Conservation (phyloP, 2,888 invertebrate species). For the Globia sparganii region DNA sequence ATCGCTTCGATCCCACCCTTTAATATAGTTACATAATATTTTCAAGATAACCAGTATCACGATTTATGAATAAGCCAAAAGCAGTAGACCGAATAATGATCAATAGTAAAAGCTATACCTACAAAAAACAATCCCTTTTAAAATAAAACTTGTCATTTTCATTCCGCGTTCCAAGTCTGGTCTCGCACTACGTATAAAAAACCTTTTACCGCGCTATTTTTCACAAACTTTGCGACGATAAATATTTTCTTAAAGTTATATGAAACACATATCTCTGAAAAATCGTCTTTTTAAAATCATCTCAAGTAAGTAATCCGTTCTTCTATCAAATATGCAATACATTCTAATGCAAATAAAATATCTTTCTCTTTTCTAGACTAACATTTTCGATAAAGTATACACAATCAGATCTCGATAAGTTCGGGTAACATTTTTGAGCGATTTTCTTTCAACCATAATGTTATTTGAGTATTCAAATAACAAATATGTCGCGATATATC, state of each 20-base stretch:
- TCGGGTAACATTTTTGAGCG: constrained; percentile 40
- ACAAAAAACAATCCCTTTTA: constrained; percentile 32
- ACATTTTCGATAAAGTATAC: constrained; percentile 56
- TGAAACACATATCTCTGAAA: constrained; percentile 44
- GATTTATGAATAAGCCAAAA: constrained; percentile 71
- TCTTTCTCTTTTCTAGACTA: constrained; percentile 39
- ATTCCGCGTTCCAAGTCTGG: not conserved
- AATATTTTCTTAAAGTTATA: constrained; percentile 38
- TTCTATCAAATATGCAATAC: constrained; percentile 63
- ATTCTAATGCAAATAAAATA: constrained; percentile 61
- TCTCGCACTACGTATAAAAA: constrained; percentile 10
- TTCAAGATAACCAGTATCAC: constrained; percentile 71
- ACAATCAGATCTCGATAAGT: constrained; percentile 49
- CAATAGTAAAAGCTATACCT: constrained; percentile 51
- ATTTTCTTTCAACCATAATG: constrained; percentile 50
- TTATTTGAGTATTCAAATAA: constrained; percentile 52
- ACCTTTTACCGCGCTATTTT: constrained; percentile 17
- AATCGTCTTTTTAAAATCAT: constrained; percentile 43
- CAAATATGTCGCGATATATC: constrained; percentile 55
- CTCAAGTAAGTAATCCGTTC: constrained; percentile 50
- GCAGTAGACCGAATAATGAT: constrained; percentile 68
- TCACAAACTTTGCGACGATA: constrained; percentile 22
- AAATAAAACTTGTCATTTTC: not conserved
- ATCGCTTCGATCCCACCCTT: constrained; percentile 80
- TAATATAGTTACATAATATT: constrained; percentile 82